A percentile compares a stretch with the other conserved stretches of the same genome.
These are phyloP conservation scores for Murina feae DNA, from an alignment of 2,113 vertebrate genomes.

Conservation along the genomic window DNA sequence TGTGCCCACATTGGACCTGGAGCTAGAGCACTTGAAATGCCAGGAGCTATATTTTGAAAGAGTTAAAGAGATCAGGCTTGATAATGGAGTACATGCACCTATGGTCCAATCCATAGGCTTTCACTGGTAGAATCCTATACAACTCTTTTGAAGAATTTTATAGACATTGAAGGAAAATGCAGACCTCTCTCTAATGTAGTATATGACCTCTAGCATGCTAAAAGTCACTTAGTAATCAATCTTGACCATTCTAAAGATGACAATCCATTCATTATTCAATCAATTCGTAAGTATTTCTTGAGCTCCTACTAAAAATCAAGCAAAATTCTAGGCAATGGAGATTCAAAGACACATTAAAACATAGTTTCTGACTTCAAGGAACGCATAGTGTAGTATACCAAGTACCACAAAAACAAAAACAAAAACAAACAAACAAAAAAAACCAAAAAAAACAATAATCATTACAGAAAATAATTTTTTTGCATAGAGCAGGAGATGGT, in stretches of 20 bases:
- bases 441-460: background rate
- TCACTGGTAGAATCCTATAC: background rate
- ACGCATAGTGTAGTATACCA: background rate
- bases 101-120: background rate
- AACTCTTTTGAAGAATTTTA: background rate
- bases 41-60: slow-evolving; percentile 1
- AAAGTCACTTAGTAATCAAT: background rate
- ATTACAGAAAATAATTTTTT: background rate
- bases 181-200: background rate
- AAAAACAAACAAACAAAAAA: too few relatives aligned
- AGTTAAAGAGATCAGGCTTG: background rate
- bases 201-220: background rate
- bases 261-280: background rate
- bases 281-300: background rate
- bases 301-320: background rate
- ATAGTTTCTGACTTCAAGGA: background rate
- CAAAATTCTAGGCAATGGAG: background rate
- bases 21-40: background rate
- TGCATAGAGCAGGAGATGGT: background rate
- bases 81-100: background rate
- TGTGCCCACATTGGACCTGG: slow-evolving; percentile 47
- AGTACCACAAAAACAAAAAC: background rate
- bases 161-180: background rate
- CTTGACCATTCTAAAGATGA: background rate
- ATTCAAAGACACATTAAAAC: background rate